Percentiles rank a stretch among this genome's conserved stretches.
These are phyloP conservation scores for Sylvietta virens DNA, from an alignment of 2,113 vertebrate genomes.

Conservation along the genomic window DNA sequence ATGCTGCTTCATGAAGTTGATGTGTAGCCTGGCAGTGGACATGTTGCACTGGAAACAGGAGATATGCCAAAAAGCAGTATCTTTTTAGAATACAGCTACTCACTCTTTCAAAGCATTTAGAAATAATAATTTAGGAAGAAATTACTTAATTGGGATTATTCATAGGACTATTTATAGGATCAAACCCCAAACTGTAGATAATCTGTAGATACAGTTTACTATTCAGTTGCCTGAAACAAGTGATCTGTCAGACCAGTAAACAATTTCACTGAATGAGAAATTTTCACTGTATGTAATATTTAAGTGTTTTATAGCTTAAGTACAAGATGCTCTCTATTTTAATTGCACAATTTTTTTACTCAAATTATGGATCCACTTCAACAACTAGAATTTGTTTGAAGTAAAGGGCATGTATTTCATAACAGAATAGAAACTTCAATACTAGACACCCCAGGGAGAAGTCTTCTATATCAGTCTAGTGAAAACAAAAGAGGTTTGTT, in stretches of 20 bases:
- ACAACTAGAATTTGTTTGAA: conserved; percentile 27
- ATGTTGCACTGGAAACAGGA: neutral
- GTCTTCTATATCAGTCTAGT: neutral
- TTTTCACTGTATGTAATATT: conserved; percentile 8
- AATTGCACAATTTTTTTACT: conserved; percentile 8
- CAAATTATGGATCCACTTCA: neutral
- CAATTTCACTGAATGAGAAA: neutral
- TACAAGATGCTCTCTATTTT: neutral
- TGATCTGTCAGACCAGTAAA: neutral
- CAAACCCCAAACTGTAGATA: neutral
- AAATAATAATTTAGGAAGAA: conserved; percentile 25
- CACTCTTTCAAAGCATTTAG: neutral
- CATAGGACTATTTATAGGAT: neutral
- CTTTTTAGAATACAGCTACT: neutral
- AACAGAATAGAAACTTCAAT: conserved; percentile 32
- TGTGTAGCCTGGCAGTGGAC: neutral
- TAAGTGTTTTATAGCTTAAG: neutral
- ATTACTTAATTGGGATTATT: neutral
- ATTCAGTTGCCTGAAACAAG: conserved; percentile 9
- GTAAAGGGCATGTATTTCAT: conserved; percentile 21
- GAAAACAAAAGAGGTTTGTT: neutral
- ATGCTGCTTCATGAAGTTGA: neutral
- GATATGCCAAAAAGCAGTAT: neutral
- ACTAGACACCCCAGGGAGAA: neutral
- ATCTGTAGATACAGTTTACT: neutral